These are phyloP conservation scores for Serripes groenlandicus DNA, from an alignment of 2,888 invertebrate genomes.

Conservation along the genomic window DNA sequence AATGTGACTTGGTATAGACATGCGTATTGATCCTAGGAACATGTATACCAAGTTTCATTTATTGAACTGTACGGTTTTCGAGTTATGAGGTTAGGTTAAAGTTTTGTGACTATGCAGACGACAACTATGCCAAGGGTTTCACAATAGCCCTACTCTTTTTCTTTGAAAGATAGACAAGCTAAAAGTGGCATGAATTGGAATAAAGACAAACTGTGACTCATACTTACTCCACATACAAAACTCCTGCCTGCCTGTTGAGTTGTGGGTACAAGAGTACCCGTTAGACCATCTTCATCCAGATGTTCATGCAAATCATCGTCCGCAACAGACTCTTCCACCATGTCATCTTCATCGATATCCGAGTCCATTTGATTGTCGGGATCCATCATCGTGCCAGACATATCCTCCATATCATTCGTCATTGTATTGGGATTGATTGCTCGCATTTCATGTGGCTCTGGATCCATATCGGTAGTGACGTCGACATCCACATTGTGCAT, in stretches of 20 bases:
- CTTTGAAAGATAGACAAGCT: too few relatives aligned
- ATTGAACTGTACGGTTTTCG: too few relatives aligned
- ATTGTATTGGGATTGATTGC: constrained; percentile 64
- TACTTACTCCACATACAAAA: background rate
- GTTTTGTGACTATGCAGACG: too few relatives aligned
- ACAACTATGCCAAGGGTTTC: too few relatives aligned
- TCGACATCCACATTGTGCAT: constrained; percentile 14
- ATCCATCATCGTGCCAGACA: background rate
- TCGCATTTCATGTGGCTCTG: constrained; percentile 43
- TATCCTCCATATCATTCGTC: constrained; percentile 45
- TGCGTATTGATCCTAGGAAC: too few relatives aligned
- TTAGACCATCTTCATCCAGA: constrained; percentile 28
- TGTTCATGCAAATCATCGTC: constrained; percentile 45
- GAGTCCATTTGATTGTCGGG: constrained; percentile 54
- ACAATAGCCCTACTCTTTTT: too few relatives aligned
- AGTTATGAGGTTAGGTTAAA: too few relatives aligned
- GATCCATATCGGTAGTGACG: constrained; percentile 25
- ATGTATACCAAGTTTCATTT: too few relatives aligned
- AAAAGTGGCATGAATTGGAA: too few relatives aligned
- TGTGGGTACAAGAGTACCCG: constrained; percentile 14
- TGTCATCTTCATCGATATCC: constrained; percentile 43
- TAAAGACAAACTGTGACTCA: too few relatives aligned
- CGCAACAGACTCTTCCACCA: constrained; percentile 49
- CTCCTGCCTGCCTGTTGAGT: background rate
- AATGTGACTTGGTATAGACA: too few relatives aligned